Percentiles rank a stretch among this genome's conserved stretches.
These are phyloP conservation scores for Zaprionus lineosus DNA, from an alignment of 2,888 invertebrate species.

Conservation along the genomic window DNA sequence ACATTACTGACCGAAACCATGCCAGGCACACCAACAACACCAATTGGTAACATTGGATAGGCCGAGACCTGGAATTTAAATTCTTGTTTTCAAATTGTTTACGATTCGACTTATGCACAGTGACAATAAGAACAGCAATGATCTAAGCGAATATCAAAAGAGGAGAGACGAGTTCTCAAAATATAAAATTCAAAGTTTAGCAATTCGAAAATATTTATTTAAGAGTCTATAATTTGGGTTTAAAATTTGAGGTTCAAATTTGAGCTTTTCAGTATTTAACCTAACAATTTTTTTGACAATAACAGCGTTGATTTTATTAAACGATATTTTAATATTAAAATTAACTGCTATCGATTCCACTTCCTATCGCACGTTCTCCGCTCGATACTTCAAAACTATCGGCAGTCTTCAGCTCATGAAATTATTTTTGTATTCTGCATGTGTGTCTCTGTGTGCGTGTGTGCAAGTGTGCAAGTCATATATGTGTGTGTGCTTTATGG, in stretches of 20 bases:
- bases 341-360: no score
- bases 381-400: slow-evolving; percentile 51
- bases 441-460: slow-evolving; percentile 2
- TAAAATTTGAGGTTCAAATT: no score
- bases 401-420: slow-evolving; percentile 53
- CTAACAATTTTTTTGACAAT: no score
- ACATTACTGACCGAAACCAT: slow-evolving; percentile 75
- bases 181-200: slow-evolving; percentile 3
- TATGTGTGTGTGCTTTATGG: neutral
- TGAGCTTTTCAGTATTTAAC: no score
- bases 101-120: slow-evolving; percentile 18
- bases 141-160: slow-evolving; percentile 29
- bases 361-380: neutral
- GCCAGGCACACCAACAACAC: slow-evolving; percentile 82
- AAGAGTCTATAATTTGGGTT: no score
- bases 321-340: no score
- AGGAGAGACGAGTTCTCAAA: slow-evolving; percentile 45
- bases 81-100: slow-evolving; percentile 60
- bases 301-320: no score
- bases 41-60: slow-evolving; percentile 87
- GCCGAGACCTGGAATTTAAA: slow-evolving; percentile 82
- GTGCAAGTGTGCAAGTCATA: neutral
- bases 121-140: slow-evolving; percentile 35
- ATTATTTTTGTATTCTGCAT: no score
- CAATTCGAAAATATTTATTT: no score